phyloP scores from a whole-genome alignment of 2,888 invertebrate species.

The Mycogona germanica region DNA sequence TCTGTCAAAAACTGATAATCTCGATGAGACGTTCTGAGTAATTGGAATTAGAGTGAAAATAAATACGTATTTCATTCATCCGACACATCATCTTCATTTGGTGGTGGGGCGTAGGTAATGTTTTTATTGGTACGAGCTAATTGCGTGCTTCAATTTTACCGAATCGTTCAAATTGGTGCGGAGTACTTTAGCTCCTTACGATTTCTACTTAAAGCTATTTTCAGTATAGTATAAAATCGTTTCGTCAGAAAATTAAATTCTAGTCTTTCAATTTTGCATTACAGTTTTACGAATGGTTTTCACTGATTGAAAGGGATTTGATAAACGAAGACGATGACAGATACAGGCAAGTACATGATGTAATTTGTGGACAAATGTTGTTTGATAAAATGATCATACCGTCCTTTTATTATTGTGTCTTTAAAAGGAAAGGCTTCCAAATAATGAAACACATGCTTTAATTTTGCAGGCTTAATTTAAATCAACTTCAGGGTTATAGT shows the following conservation, averaged over 20 bases:
- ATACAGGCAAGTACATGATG: conserved; percentile 41
- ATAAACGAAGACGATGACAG: conserved; percentile 54
- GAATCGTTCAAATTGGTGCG: too few species aligned
- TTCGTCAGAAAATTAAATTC: background rate
- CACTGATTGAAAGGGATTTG: conserved; percentile 54
- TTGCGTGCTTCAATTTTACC: too few species aligned
- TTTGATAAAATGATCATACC: background rate
- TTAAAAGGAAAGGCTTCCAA: background rate
- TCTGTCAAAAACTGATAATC: too few species aligned
- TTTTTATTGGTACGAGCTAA: too few species aligned
- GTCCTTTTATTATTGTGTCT: background rate
- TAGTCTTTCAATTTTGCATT: conserved; percentile 25
- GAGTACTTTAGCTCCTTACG: too few species aligned
- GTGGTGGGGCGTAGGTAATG: too few species aligned
- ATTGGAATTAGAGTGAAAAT: too few species aligned
- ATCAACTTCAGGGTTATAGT: conserved; percentile 52
- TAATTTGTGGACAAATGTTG: background rate
- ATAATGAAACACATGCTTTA: too few species aligned
- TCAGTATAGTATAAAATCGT: too few species aligned
- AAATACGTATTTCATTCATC: too few species aligned
- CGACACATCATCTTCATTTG: too few species aligned
- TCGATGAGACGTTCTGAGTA: too few species aligned
- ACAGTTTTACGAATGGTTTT: conserved; percentile 66
- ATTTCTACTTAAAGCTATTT: background rate
- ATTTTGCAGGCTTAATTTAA: conserved; percentile 43